Evolutionary conservation across 2,113 vertebrate genomes (phyloP), one percentile per base, ranked within the genome.

Genomic region (Cairina moschata): DNA sequence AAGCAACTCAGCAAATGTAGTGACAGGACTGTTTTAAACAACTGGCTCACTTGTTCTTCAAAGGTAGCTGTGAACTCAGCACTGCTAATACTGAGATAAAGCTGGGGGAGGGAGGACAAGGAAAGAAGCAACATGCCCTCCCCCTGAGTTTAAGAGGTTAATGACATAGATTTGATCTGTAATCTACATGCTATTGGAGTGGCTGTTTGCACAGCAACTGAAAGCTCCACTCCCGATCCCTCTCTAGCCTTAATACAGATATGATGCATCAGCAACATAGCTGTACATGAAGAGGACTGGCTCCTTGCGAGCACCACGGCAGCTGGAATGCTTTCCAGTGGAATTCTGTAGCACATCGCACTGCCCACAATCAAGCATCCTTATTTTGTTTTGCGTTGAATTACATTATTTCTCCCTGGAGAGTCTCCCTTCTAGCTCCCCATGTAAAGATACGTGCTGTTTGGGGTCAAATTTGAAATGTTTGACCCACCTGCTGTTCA

Each of bases 401-500:
- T 93, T 77, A 62, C 44, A 52, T 50, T 85, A 91, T 95, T 85
- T 63, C 34, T 85, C 92, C 66, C 69, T 71, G 48, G 92, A 86
- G 63, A 76, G 17, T 56, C 44, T 74, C 58, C 56, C 66, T 29
- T 66, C 36, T 8, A 32, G 50, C 90, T 83, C 40, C 16, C 71
- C 74, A 36, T 66, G 86, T 23, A 58, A 84, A 95, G 89, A 68
- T 32, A 31, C 1, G 12, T 44, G 54, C 31, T 68, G 87, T 76
- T 82, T 83, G 74, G 72, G 94, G 80, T 95, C 90, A 68, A 58
- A 89, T 86, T 71, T 68, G 93, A 94, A 91, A 92, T 82, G 55
- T 91, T 73, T 90, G 91, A 79, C 76, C 91, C 94, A 62, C 96
- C 89, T 31, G 86, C 83, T 95, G 94, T 83, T 96, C 29, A 36